Base-by-base conservation (phyloP, 1,140 invertebrate species). In the Drosophila parabipectinata region DNA sequence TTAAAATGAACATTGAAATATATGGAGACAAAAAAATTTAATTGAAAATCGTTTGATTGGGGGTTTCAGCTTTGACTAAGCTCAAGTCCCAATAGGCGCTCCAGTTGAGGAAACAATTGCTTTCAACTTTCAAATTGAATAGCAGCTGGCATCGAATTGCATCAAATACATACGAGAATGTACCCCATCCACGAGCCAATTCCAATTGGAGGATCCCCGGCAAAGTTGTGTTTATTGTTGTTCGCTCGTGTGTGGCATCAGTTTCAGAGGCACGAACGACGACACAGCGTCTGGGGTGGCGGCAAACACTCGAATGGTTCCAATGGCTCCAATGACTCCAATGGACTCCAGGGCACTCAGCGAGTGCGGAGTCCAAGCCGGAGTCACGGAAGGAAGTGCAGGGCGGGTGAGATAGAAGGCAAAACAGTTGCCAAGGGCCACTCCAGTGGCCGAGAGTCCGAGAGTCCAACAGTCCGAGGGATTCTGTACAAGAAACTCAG, bases 251-350 rank as follows among this genome's bases (percentile, higher is more conserved):
- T 69, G 77, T 68, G 83, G 75, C 83, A 83, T 88, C 79, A 39
- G 83, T 79, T 87, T 88, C 83, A 66, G 72, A 88, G 78, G 82
- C 82, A 87, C 82, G 82, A 87, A 87, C 67, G 77, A 87, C 83
- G 82, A 87, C 82, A 73, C 64, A 56, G 44, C 82, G 82, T 85
- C 82, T 85, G 72, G 81, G 77, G 82, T 85, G 68, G 68, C 60
- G 32, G 47, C 61, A 41, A 18, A 64, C 44, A 47, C 62, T 39
- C 54, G 12, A 24, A 26, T 56, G 37, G 14, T 21, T n/a, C 39
- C n/a, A 41, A 41, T 15, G 39, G 10, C 18, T 12, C 44, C 44
- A 24, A 21, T 45, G 41, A 48, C 55, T 58, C 41, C 55, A 47
- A 21, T 39, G 24, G 50, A n/a, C 32, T 60, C 37, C 57, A 44